phyloP scores from a whole-genome alignment of 2,797 vertebrate genomes.

The Microctenopoma stevenorrisi region DNA sequence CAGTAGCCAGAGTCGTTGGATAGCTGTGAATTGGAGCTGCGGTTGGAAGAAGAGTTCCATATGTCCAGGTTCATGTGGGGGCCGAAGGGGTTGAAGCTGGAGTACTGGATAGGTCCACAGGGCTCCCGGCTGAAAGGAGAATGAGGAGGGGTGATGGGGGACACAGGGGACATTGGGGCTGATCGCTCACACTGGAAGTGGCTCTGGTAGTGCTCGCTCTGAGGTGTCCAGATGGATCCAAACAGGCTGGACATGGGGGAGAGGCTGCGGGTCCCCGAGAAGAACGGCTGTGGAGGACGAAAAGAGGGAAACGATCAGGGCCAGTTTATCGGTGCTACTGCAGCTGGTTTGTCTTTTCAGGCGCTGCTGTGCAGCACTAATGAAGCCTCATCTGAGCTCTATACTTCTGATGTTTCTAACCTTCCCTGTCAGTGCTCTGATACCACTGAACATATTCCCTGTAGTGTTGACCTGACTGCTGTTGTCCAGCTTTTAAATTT shows the following conservation, averaged over 20 bases:
- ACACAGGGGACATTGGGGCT: conserved; percentile 84
- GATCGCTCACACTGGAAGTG: conserved; percentile 84
- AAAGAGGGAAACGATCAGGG: background rate
- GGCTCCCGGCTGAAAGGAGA: conserved; percentile 87
- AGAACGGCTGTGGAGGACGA: conserved; percentile 88
- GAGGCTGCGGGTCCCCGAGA: conserved; percentile 96
- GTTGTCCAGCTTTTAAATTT: background rate
- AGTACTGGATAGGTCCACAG: conserved; percentile 89
- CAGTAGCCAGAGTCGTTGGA: conserved; percentile 97
- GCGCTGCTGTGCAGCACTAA: background rate
- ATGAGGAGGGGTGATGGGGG: conserved; percentile 83
- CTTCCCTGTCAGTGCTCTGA: conserved; percentile 11
- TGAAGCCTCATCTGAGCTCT: background rate
- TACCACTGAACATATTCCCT: conserved; percentile 17
- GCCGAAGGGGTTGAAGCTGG: conserved; percentile 95
- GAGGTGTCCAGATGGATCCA: conserved; percentile 98
- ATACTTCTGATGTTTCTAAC: background rate
- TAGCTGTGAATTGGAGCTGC: conserved; percentile 93
- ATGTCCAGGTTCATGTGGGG: conserved; percentile 99
- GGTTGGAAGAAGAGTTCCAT: conserved; percentile 94
- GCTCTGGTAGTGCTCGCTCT: conserved; percentile 91
- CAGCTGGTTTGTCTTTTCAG: background rate
- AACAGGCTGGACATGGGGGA: conserved; percentile 99
- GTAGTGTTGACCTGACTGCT: conserved; percentile 13
- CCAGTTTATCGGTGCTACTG: background rate